A percentile compares a stretch with the other conserved stretches of the same genome.
phyloP scores from a whole-genome alignment of 2,888 invertebrate genomes.

The Drosophila austrosaltans region DNA sequence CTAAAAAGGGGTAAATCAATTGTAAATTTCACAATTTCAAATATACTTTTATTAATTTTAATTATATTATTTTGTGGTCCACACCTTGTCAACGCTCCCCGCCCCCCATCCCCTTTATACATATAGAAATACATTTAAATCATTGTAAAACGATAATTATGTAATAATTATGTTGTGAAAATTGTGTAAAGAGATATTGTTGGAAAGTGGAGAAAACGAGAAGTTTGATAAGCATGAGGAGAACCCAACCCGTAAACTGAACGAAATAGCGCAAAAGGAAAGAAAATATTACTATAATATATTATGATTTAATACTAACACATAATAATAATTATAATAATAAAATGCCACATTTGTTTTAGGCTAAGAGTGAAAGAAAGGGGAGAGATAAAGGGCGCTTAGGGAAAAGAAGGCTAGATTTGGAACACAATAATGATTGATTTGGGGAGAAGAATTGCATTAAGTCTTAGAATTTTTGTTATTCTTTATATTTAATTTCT shows the following conservation, averaged over 20 bases:
- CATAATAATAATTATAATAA: constrained; percentile 32
- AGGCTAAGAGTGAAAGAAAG: neutral
- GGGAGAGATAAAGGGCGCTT: neutral
- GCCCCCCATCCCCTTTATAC: constrained; percentile 9
- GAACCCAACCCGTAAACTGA: neutral
- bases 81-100: neutral
- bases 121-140: constrained; percentile 27
- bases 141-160: constrained; percentile 58
- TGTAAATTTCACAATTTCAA: constrained; percentile 17
- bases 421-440: neutral
- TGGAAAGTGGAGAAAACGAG: constrained; percentile 12
- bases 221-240: neutral
- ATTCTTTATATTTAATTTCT: constrained; percentile 32
- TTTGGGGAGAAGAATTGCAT: constrained; percentile 20
- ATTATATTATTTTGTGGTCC: constrained; percentile 10
- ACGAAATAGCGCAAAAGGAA: constrained; percentile 59
- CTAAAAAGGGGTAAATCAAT: constrained; percentile 18
- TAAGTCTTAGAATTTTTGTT: constrained; percentile 30
- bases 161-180: constrained; percentile 71
- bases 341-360: constrained; percentile 37
- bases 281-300: constrained; percentile 31
- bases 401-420: constrained; percentile 5
- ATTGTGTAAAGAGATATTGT: constrained; percentile 12
- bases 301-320: constrained; percentile 37
- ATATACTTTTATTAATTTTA: neutral